Conservation (phyloP, 2,888 invertebrate species). For the Margaritifera margaritifera region DNA sequence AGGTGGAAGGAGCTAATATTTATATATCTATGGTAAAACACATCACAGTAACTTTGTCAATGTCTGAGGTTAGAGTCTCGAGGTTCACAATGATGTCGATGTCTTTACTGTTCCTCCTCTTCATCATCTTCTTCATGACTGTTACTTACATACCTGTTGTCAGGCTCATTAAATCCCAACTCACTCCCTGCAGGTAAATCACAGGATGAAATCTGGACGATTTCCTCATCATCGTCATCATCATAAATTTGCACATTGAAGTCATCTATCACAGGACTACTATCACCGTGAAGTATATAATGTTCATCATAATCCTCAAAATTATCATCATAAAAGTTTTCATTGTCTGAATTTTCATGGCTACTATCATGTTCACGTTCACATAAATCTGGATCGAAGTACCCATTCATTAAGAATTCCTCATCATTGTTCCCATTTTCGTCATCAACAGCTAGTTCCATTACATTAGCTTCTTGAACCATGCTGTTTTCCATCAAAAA, state of each 20-base stretch:
- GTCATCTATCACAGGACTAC: slow-evolving; percentile 57
- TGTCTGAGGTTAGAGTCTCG: too few species aligned
- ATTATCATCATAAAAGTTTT: slow-evolving; percentile 66
- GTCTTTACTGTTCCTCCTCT: too few species aligned
- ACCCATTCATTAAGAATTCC: slow-evolving; percentile 51
- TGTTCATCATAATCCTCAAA: slow-evolving; percentile 67
- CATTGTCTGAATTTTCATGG: slow-evolving; percentile 61
- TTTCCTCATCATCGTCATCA: slow-evolving; percentile 60
- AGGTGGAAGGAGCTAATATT: too few species aligned
- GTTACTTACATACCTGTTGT: slow-evolving; percentile 48
- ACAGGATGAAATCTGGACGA: slow-evolving; percentile 51
- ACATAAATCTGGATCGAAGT: slow-evolving; percentile 42
- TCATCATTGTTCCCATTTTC: slow-evolving; percentile 27
- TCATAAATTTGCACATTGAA: slow-evolving; percentile 53
- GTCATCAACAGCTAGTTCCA: slow-evolving; percentile 32
- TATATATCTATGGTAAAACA: too few species aligned
- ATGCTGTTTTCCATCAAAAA: slow-evolving; percentile 38
- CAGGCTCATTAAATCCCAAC: slow-evolving; percentile 12
- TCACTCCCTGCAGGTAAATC: slow-evolving; percentile 43
- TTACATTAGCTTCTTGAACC: slow-evolving; percentile 32
- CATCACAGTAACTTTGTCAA: too few species aligned
- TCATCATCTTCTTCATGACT: slow-evolving; percentile 35
- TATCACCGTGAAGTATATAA: slow-evolving; percentile 57
- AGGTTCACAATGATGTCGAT: too few species aligned
- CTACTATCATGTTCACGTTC: slow-evolving; percentile 45